These are phyloP conservation scores for Ceratitis capitata DNA, from an alignment of 1,140 invertebrate genomes.

Conservation along the genomic window DNA sequence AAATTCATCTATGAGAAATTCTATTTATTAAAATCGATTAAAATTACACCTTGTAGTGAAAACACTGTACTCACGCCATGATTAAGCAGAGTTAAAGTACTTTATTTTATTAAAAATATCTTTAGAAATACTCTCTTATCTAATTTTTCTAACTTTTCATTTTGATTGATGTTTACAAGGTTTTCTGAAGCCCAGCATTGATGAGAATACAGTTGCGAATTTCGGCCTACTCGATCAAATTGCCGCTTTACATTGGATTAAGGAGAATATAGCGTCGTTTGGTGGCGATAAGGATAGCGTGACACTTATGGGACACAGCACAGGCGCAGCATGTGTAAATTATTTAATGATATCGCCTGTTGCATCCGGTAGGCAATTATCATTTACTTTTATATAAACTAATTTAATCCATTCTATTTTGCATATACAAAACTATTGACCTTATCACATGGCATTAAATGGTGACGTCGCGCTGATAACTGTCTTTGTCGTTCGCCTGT, in stretches of 20 bases:
- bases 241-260: slow-evolving; percentile 87
- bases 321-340: slow-evolving; percentile 91
- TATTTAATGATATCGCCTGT: slow-evolving; percentile 88
- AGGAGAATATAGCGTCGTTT: slow-evolving; percentile 84
- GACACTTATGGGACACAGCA: slow-evolving; percentile 93
- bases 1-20: no score
- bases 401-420: neutral
- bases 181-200: slow-evolving; percentile 80
- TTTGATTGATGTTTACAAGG: slow-evolving; percentile 73
- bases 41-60: no score
- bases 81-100: no score
- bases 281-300: slow-evolving; percentile 86
- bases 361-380: slow-evolving; percentile 69
- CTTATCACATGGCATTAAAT: no score
- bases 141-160: no score
- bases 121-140: no score
- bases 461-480: no score
- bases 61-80: no score
- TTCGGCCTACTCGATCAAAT: slow-evolving; percentile 90
- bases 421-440: no score
- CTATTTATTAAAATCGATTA: no score
- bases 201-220: slow-evolving; percentile 79
- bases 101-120: no score
- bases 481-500: neutral
- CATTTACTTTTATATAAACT: neutral